Percentiles rank a stretch among this genome's conserved stretches.
Conservation (phyloP, 1,140 invertebrate genomes). For the Cydia fagiglandana region DNA sequence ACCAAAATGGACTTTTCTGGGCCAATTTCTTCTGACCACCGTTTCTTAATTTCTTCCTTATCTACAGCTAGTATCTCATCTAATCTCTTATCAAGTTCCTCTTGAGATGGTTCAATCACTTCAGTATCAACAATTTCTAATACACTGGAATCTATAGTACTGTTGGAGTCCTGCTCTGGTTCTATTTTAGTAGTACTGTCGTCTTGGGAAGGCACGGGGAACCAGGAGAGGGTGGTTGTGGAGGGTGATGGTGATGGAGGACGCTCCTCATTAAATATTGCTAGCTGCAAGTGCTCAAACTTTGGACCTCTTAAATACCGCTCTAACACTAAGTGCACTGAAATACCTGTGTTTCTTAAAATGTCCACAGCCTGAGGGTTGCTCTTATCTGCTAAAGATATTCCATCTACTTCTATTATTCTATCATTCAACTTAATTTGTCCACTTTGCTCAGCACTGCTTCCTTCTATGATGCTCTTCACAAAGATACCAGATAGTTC, state of each 20-base stretch:
- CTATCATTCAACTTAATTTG: slow-evolving; percentile 95
- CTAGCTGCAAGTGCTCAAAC: slow-evolving; percentile 93
- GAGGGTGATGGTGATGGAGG: slow-evolving; percentile 85
- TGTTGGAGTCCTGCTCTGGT: slow-evolving; percentile 82
- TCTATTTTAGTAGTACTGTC: slow-evolving; percentile 82
- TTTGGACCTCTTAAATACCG: slow-evolving; percentile 93
- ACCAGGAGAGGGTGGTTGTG: slow-evolving; percentile 87
- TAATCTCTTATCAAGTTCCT: slow-evolving; percentile 79
- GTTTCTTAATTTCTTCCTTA: slow-evolving; percentile 80
- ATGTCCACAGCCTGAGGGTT: slow-evolving; percentile 96
- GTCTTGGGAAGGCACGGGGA: slow-evolving; percentile 82
- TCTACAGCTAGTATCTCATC: slow-evolving; percentile 79
- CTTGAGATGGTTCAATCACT: slow-evolving; percentile 77
- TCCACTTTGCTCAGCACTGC: slow-evolving; percentile 92
- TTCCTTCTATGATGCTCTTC: slow-evolving; percentile 95
- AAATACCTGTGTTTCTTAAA: slow-evolving; percentile 89
- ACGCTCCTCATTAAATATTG: slow-evolving; percentile 85
- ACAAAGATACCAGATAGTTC: slow-evolving; percentile 97
- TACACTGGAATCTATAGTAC: slow-evolving; percentile 82
- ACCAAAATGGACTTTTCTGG: slow-evolving; percentile 87
- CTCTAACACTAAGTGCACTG: slow-evolving; percentile 89
- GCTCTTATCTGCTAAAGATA: slow-evolving; percentile 88
- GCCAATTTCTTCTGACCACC: slow-evolving; percentile 87
- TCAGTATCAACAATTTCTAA: slow-evolving; percentile 74
- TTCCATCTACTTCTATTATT: slow-evolving; percentile 92